phyloP scores from a whole-genome alignment of 2,113 vertebrate species.

The Pteruthius melanotis region DNA sequence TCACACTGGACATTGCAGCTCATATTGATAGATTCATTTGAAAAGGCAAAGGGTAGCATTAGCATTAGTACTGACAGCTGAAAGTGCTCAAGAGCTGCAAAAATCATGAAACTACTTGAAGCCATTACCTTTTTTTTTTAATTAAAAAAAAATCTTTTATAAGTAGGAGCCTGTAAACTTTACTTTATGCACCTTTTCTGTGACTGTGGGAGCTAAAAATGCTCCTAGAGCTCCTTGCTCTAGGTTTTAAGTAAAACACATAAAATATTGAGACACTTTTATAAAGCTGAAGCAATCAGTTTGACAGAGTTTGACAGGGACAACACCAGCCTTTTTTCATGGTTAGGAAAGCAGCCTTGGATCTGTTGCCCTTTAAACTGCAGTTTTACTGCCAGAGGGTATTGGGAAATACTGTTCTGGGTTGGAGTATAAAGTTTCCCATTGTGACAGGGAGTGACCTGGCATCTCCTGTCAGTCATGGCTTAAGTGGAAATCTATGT shows the following conservation, averaged over 20 bases:
- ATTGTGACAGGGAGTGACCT: not conserved
- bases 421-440: not conserved
- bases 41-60: not conserved
- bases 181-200: not conserved
- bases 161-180: not conserved
- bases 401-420: not conserved
- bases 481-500: not conserved
- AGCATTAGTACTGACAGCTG: not conserved
- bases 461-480: not conserved
- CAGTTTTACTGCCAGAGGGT: not conserved
- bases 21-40: not conserved
- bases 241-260: not conserved
- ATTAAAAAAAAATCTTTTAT: not conserved
- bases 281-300: not conserved
- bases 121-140: not conserved
- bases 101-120: not conserved
- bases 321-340: not conserved
- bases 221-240: not conserved
- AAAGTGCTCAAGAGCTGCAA: not conserved
- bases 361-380: not conserved
- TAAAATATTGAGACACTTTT: not conserved
- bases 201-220: not conserved
- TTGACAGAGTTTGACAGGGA: not conserved
- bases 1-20: not conserved
- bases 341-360: not conserved